These are phyloP conservation scores for Morelia viridis DNA, from an alignment of 2,797 vertebrate species.

Conservation along the genomic window DNA sequence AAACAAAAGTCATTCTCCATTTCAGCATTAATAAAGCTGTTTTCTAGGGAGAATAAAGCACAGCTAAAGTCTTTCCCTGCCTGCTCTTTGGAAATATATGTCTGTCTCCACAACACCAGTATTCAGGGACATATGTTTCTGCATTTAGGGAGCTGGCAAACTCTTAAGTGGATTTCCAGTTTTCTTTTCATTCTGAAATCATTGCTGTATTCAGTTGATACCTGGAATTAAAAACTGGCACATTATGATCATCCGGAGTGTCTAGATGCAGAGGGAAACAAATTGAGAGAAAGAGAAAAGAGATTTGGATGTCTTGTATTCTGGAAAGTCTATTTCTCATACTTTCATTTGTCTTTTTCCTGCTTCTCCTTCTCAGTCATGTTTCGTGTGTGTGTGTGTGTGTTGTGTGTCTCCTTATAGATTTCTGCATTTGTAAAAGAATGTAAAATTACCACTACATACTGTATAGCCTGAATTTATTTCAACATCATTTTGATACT, in stretches of 20 bases:
- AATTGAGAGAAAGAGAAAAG: slow-evolving; percentile 52
- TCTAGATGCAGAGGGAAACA: slow-evolving; percentile 71
- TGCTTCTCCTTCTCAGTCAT: slow-evolving; percentile 64
- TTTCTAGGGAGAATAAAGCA: slow-evolving; percentile 66
- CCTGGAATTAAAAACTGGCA: slow-evolving; percentile 74
- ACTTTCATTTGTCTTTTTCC: slow-evolving; percentile 64
- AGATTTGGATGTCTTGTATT: slow-evolving; percentile 25
- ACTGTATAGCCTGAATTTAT: slow-evolving; percentile 45
- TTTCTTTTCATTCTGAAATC: slow-evolving; percentile 78
- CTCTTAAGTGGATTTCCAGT: slow-evolving; percentile 75
- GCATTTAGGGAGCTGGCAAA: slow-evolving; percentile 75
- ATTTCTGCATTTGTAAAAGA: slow-evolving; percentile 66
- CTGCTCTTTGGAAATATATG: slow-evolving; percentile 69
- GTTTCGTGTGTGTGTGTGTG: slow-evolving; percentile 53
- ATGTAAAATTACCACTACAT: slow-evolving; percentile 55
- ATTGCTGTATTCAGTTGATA: slow-evolving; percentile 76
- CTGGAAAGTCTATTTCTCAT: slow-evolving; percentile 62
- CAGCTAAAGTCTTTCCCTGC: slow-evolving; percentile 53
- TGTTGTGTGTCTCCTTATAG: slow-evolving; percentile 53
- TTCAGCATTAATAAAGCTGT: slow-evolving; percentile 47
- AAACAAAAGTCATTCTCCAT: neutral
- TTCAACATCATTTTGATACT: slow-evolving; percentile 48
- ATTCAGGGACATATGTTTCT: slow-evolving; percentile 73
- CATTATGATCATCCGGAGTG: slow-evolving; percentile 77
- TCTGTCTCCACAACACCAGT: slow-evolving; percentile 73